These are phyloP conservation scores for Microctenopoma stevenorrisi DNA, from an alignment of 2,797 vertebrate species.

Conservation along the genomic window DNA sequence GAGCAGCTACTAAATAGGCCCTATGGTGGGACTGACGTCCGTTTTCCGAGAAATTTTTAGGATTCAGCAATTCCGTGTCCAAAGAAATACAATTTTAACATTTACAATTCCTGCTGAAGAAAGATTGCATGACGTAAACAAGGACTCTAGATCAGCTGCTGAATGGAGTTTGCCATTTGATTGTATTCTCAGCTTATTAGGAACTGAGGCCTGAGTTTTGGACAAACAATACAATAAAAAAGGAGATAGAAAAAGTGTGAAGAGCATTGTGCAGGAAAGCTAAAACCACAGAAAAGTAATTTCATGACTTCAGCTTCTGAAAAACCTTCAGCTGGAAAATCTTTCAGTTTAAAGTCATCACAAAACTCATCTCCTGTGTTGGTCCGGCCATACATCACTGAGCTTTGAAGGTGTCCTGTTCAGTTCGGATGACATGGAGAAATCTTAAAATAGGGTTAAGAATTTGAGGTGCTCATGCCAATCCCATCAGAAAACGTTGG, in stretches of 20 bases:
- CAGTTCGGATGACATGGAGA: not conserved
- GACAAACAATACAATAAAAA: not conserved
- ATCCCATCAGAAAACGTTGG: not conserved
- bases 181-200: not conserved
- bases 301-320: too few relatives aligned
- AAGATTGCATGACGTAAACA: too few relatives aligned
- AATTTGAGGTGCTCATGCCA: not conserved
- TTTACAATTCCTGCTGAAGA: not conserved
- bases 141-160: not conserved
- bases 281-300: too few relatives aligned
- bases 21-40: not conserved
- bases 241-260: not conserved
- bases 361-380: not conserved
- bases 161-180: not conserved
- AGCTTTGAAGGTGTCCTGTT: slow-evolving; percentile 9
- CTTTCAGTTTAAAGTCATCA: not conserved
- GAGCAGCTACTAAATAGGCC: not conserved
- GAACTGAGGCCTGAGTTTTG: not conserved
- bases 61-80: not conserved
- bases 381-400: not conserved
- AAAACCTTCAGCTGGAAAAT: not conserved
- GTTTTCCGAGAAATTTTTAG: not conserved
- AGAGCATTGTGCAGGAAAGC: not conserved
- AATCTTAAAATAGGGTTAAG: not conserved
- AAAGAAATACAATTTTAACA: not conserved